phyloP scores from a whole-genome alignment of 2,888 invertebrate genomes.

The Leucania comma region DNA sequence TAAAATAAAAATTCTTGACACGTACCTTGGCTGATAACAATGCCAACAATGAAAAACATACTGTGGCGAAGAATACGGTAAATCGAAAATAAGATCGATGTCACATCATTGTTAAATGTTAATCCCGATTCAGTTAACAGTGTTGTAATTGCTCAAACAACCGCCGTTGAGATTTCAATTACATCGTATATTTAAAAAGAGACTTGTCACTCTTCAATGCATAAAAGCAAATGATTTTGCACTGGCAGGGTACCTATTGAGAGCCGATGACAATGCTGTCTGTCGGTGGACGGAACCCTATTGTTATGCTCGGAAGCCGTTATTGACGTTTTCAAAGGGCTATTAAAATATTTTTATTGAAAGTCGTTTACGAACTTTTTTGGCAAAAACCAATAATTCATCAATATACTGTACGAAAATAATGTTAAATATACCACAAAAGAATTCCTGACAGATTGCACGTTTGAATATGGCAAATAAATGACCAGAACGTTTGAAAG shows the following conservation, averaged over 20 bases:
- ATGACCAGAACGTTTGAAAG: conserved; percentile 48
- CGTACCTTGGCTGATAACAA: neutral
- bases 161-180: conserved; percentile 77
- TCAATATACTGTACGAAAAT: conserved; percentile 67
- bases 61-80: neutral
- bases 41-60: neutral
- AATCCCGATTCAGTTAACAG: conserved; percentile 35
- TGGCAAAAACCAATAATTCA: conserved; percentile 72
- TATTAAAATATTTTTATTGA: conserved; percentile 86
- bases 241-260: conserved; percentile 82
- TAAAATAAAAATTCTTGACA: neutral
- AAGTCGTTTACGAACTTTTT: conserved; percentile 80
- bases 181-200: conserved; percentile 75
- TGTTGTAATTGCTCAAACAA: conserved; percentile 55
- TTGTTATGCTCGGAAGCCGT: conserved; percentile 88
- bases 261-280: conserved; percentile 82
- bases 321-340: conserved; percentile 88
- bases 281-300: conserved; percentile 85
- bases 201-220: conserved; percentile 81
- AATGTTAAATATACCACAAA: conserved; percentile 63
- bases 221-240: conserved; percentile 86
- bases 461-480: conserved; percentile 55
- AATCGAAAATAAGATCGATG: conserved; percentile 5
- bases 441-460: conserved; percentile 54
- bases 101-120: conserved; percentile 32